A percentile compares a stretch with the other conserved stretches of the same genome.
phyloP scores from a whole-genome alignment of 2,113 vertebrate genomes.

The Callospermophilus lateralis region DNA sequence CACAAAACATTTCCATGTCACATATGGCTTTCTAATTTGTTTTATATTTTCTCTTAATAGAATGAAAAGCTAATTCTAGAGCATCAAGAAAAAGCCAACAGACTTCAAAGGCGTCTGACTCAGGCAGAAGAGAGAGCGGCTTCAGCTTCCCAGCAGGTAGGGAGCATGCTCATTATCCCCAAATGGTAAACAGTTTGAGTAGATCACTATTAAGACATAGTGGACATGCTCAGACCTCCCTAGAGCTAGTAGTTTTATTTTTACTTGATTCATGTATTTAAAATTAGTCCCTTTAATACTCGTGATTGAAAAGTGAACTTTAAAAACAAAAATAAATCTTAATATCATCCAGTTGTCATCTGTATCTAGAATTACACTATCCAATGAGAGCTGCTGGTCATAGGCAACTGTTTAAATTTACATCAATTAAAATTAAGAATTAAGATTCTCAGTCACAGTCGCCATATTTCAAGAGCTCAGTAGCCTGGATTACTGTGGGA shows the following conservation, averaged over 20 bases:
- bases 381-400: neutral
- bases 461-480: neutral
- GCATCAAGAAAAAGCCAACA: conserved; percentile 91
- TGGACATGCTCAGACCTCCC: neutral
- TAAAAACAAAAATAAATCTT: conserved; percentile 5
- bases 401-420: neutral
- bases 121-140: conserved; percentile 93
- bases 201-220: neutral
- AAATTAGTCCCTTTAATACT: conserved; percentile 44
- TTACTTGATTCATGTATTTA: neutral
- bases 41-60: conserved; percentile 85
- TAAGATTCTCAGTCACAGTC: neutral
- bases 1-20: neutral
- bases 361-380: neutral
- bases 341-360: neutral
- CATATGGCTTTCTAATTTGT: conserved; percentile 43
- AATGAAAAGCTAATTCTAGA: conserved; percentile 92
- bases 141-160: conserved; percentile 93
- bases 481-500: neutral
- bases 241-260: neutral
- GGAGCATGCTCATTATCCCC: neutral
- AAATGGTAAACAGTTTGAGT: neutral
- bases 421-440: conserved; percentile 12
- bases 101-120: conserved; percentile 93
- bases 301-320: conserved; percentile 54